A percentile compares a stretch with the other conserved stretches of the same genome.
phyloP scores from a whole-genome alignment of 1,140 invertebrate species.

The Babylonia areolata region DNA sequence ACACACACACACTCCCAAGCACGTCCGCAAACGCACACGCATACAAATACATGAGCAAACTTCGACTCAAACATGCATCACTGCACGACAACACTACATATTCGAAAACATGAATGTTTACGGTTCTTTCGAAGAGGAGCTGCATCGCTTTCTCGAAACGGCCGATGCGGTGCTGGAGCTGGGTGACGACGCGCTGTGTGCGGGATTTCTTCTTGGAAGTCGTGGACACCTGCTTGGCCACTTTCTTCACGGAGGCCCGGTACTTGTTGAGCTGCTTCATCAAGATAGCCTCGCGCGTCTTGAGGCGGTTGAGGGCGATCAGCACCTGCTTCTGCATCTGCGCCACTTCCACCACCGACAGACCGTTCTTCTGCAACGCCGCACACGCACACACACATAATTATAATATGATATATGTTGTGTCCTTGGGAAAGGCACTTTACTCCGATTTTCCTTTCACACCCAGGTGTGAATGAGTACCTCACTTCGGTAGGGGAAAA shows the following conservation, averaged over 20 bases:
- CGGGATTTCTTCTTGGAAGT: not conserved
- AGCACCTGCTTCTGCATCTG: slow-evolving; percentile 41
- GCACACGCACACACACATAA: too few relatives aligned
- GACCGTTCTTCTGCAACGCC: slow-evolving; percentile 30
- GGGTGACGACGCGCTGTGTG: slow-evolving; percentile 5
- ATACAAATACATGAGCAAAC: too few relatives aligned
- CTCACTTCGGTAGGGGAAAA: too few relatives aligned
- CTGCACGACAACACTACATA: too few relatives aligned
- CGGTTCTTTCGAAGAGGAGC: slow-evolving; percentile 26
- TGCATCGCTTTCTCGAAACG: slow-evolving; percentile 17
- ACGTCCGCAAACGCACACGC: too few relatives aligned
- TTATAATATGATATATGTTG: too few relatives aligned
- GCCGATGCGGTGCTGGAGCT: slow-evolving; percentile 21
- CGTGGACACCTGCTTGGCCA: not conserved
- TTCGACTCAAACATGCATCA: too few relatives aligned
- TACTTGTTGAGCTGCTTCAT: slow-evolving; percentile 41
- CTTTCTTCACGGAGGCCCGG: slow-evolving; percentile 19
- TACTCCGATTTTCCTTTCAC: too few relatives aligned
- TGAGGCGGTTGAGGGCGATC: slow-evolving; percentile 37
- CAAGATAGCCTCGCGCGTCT: slow-evolving; percentile 31
- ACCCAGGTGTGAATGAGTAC: too few relatives aligned
- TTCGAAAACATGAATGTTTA: not conserved
- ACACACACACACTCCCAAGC: too few relatives aligned
- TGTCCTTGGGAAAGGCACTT: too few relatives aligned
- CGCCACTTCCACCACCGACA: slow-evolving; percentile 35